These are phyloP conservation scores for Aramus guarauna DNA, from an alignment of 2,113 vertebrate genomes.

Conservation along the genomic window DNA sequence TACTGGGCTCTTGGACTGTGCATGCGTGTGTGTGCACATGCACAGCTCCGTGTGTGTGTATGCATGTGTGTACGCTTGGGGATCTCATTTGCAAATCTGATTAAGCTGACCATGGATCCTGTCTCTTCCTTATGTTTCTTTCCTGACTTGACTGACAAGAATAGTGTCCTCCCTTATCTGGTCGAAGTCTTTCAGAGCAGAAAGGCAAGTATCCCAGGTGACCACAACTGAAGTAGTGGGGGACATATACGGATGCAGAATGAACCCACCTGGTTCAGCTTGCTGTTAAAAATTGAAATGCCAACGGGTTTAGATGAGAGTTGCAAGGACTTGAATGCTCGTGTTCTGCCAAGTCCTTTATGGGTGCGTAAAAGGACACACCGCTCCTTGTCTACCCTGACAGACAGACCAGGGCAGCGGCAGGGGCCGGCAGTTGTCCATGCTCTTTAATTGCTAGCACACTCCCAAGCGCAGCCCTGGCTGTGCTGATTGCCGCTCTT, in stretches of 20 bases:
- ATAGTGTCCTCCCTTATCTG: not conserved
- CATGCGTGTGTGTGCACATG: not conserved
- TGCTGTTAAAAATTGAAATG: not conserved
- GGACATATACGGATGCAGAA: not conserved
- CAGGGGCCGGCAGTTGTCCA: not conserved
- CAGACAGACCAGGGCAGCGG: not conserved
- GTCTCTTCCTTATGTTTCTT: not conserved
- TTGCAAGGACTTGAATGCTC: not conserved
- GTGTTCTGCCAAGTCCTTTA: not conserved
- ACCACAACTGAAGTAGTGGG: not conserved
- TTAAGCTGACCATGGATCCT: not conserved
- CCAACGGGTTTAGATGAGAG: not conserved
- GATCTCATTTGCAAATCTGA: not conserved
- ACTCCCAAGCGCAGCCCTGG: not conserved
- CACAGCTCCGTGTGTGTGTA: rapidly evolving
- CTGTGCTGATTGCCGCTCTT: not conserved
- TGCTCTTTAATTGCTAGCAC: not conserved
- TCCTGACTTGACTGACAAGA: not conserved
- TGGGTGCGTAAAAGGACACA: not conserved
- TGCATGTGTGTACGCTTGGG: rapidly evolving
- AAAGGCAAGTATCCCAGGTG: not conserved
- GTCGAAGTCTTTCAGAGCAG: not conserved
- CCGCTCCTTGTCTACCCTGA: not conserved
- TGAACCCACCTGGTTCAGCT: not conserved
- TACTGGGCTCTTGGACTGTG: not conserved